A percentile compares a stretch with the other conserved stretches of the same genome.
Evolutionary conservation across 2,888 invertebrate genomes (phyloP).

Genomic region (Bembecia ichneumoniformis): DNA sequence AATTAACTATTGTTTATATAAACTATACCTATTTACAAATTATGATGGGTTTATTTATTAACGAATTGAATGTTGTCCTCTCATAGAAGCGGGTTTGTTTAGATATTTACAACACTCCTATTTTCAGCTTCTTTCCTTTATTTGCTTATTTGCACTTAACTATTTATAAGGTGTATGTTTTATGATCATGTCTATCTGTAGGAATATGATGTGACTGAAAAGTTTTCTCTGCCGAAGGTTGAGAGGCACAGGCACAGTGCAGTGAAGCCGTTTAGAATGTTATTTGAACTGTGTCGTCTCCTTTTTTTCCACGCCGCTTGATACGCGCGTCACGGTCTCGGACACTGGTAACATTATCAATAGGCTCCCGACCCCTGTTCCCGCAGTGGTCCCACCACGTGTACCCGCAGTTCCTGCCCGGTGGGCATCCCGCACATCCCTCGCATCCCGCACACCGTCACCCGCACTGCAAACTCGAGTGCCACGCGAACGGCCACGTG

Average conservation of each 20-base stretch:
- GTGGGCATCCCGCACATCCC: conserved; percentile 79
- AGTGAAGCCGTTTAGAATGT: conserved; percentile 21
- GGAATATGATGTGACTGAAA: neutral
- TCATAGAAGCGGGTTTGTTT: conserved; percentile 35
- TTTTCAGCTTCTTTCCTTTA: conserved; percentile 41
- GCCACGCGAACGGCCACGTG: conserved; percentile 44
- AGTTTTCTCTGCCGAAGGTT: neutral
- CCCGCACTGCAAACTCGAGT: conserved; percentile 54
- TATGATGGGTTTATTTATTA: neutral
- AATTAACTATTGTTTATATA: neutral
- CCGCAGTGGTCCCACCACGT: conserved; percentile 97
- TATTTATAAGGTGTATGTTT: conserved; percentile 3
- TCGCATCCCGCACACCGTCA: conserved; percentile 71
- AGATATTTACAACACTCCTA: conserved; percentile 28
- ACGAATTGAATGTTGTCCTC: conserved; percentile 9
- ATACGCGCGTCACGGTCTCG: conserved; percentile 65
- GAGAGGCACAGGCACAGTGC: neutral
- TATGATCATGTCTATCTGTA: neutral
- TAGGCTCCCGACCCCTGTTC: conserved; percentile 85
- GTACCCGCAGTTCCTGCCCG: conserved; percentile 93
- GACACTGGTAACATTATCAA: conserved; percentile 68
- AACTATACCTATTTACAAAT: neutral
- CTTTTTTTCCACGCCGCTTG: conserved; percentile 70
- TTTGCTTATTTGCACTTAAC: conserved; percentile 42
- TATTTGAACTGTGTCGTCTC: conserved; percentile 68